phyloP scores from a whole-genome alignment of 2,888 invertebrate species.

The Athripsodes cinereus region DNA sequence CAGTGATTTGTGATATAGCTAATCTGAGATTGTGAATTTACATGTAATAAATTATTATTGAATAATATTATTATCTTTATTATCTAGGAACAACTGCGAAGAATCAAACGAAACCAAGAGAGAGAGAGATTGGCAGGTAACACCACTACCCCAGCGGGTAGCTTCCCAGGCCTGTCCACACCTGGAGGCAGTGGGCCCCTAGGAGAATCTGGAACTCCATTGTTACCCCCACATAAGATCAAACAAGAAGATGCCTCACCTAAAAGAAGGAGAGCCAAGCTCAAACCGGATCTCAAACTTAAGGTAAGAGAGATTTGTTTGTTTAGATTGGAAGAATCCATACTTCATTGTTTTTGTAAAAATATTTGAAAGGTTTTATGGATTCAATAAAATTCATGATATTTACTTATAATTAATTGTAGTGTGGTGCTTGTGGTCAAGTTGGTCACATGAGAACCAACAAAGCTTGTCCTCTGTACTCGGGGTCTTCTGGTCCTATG shows the following conservation, averaged over 20 bases:
- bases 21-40: no score
- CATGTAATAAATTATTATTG: no score
- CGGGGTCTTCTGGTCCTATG: conserved; percentile 56
- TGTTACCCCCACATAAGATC: conserved; percentile 43
- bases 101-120: conserved; percentile 93
- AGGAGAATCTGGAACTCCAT: conserved; percentile 9
- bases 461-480: conserved; percentile 94
- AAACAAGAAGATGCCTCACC: conserved; percentile 56
- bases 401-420: no score
- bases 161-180: conserved; percentile 27
- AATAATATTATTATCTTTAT: not conserved
- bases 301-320: conserved; percentile 38
- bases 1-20: no score
- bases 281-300: conserved; percentile 84
- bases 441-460: conserved; percentile 84
- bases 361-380: no score
- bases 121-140: conserved; percentile 63
- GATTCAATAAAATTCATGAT: no score
- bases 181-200: conserved; percentile 1
- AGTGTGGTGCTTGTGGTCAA: conserved; percentile 96
- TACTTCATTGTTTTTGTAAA: no score
- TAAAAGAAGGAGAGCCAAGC: conserved; percentile 72
- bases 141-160: conserved; percentile 37
- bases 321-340: no score
- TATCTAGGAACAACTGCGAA: conserved; percentile 74